Evolutionary conservation across 2,888 invertebrate species (phyloP), one percentile per base, ranked within the genome.

Genomic region (Andrena camellia): DNA sequence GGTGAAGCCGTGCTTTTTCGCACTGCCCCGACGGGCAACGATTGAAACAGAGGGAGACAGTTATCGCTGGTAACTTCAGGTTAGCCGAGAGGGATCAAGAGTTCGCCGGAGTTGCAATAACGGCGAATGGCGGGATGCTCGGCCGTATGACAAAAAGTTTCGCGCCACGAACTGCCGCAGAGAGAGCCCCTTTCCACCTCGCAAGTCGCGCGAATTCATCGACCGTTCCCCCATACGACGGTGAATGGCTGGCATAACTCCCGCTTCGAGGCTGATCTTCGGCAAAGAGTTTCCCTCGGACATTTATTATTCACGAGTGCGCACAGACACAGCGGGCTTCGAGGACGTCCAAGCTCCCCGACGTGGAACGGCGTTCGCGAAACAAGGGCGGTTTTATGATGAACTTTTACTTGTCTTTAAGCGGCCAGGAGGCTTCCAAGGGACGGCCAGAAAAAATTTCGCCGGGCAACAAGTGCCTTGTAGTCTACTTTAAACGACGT

Each of bases 381-480:
- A 23, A 54, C 54, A 57, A 26, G 23, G 23, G 26, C 10, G 57
- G 57, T 54, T 23, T 26, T 23, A 59, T 10, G 29, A 69, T 20
- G 26, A 64, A 57, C 52, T 63, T 75, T 67, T 5, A 10, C 31
- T 5, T 17, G 20, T 66, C 54, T 66, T 73, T 13, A 26, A 50
- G 7, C 23, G 17, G 48, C 13, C n/a, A 2, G 31, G 26, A 20
- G 48, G 31, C 26, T 42, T 20, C 33, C 23, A 17, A 72, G 73
- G 64, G 83, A 75, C 74, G 48, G 33, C 31, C 20, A 31, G 60
- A 84, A 83, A 83, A 78, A 78, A 80, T 79, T 78, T 74, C 71
- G n/a, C 78, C 4, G 20, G 83, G 83, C 83, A 78, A 83, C 83
- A 83, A 83, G 82, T 82, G 83, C 83, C 77, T 62, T 62, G 73